Evolutionary conservation across 2,888 invertebrate genomes (phyloP), one percentile per base, ranked within the genome.

Genomic region (Caenorhabditis uteleia): DNA sequence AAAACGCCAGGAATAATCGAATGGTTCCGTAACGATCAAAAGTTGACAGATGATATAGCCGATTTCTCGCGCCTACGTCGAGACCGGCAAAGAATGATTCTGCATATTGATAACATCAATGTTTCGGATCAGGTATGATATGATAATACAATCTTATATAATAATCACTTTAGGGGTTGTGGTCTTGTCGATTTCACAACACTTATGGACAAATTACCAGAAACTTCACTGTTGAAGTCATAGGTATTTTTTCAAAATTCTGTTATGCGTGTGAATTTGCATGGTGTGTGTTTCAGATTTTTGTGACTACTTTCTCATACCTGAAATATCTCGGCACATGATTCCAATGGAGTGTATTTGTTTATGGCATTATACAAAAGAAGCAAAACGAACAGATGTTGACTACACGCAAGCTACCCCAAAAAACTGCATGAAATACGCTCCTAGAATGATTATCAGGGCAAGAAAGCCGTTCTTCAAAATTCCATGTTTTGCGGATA

Each of bases 131-230:
- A 78, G 60, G 79, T 75, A 46, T 21, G 36, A 16, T 29, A 26
- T 3, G 6, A 46, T 29, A 8, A 34, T 38, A 26, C 16, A 5
- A 34, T 5, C n/a, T n/a, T n/a, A n/a, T n/a, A n/a, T n/a, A n/a
- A 14, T 34, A 5, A 3, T 27, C 42, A n/a, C 56, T 65, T 47
- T 57, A 82, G 77, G 83, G 83, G 12, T 48, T 74, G 6, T 83
- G 83, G 82, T 62, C 75, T 2, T 83, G 83, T 53, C 70, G 77
- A 34, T 83, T 83, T 4, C 75, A 76, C 66, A 83, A 83, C 55
- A 57, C 66, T 16, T 71, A 73, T 45, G 83, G 81, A 7, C 72
- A 74, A 29, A 77, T 79, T 16, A 68, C 64, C 7, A 50, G 83
- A 8, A 82, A 80, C 44, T 83, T 82, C 61, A 82, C 78, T 7